Conservation (phyloP, 2,888 invertebrate genomes). For the Orthosia gothica region DNA sequence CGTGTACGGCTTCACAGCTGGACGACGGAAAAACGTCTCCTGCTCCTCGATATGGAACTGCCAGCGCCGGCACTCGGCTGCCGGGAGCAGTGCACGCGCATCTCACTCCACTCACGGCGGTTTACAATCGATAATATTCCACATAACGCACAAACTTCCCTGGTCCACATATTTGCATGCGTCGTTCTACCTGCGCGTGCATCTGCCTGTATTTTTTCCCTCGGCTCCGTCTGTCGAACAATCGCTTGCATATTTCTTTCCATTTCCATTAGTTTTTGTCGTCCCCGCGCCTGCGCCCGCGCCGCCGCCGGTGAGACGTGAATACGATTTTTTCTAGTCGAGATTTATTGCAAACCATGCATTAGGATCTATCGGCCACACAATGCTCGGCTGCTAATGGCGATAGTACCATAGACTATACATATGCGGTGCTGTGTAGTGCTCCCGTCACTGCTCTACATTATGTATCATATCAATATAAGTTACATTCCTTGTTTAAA, state of each 20-base stretch:
- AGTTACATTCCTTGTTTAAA: not conserved
- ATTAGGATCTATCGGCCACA: conserved; percentile 58
- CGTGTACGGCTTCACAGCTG: conserved; percentile 38
- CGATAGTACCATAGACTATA: not conserved
- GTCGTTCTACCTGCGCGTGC: conserved; percentile 81
- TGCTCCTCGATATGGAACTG: conserved; percentile 28
- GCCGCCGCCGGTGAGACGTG: conserved; percentile 69
- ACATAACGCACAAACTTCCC: conserved; percentile 21
- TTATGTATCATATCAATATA: not conserved
- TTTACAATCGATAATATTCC: conserved; percentile 19
- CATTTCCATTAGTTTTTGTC: conserved; percentile 76
- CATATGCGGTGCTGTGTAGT: conserved; percentile 7
- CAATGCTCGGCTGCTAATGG: conserved; percentile 59
- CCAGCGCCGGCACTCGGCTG: not conserved
- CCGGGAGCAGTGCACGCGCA: not conserved
- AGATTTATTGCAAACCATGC: conserved; percentile 80
- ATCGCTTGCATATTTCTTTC: conserved; percentile 81
- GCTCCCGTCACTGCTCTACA: conserved; percentile 1
- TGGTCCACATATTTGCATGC: conserved; percentile 75
- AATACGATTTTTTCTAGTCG: conserved; percentile 75
- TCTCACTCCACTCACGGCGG: not conserved
- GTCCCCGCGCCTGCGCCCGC: conserved; percentile 36
- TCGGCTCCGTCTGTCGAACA: conserved; percentile 73
- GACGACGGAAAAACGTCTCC: conserved; percentile 19
- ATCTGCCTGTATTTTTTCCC: conserved; percentile 74